Conservation (phyloP, 2,888 invertebrate species). For the Helleia helle region DNA sequence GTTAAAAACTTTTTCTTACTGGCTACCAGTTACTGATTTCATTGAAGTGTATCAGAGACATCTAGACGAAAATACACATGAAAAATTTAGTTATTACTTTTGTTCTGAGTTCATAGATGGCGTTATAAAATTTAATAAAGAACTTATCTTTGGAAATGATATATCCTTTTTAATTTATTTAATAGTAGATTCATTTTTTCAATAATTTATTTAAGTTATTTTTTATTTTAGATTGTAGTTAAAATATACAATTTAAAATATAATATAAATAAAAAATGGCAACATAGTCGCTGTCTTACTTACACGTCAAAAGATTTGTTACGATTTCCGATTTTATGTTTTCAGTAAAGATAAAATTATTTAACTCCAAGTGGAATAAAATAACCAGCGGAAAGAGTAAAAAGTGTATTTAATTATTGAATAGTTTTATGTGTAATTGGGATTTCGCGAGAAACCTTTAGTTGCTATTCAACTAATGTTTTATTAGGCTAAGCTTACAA, state of each 20-base stretch:
- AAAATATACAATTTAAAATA: not conserved
- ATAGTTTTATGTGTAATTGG: conserved; percentile 19
- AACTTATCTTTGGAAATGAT: no score
- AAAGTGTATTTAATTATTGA: not conserved
- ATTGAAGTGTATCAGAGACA: no score
- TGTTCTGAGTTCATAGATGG: no score
- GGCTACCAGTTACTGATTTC: no score
- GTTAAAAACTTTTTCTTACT: no score
- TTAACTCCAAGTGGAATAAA: conserved; percentile 11
- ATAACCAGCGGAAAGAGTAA: not conserved
- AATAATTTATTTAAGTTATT: no score
- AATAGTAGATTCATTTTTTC: no score
- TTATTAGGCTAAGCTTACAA: conserved; percentile 45
- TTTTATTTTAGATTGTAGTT: no score
- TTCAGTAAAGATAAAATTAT: conserved; percentile 16
- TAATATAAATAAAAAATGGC: not conserved
- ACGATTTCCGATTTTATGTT: conserved; percentile 25
- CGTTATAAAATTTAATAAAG: no score
- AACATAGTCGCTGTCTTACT: conserved; percentile 18
- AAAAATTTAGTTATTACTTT: no score
- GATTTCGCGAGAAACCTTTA: not conserved
- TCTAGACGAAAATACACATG: no score
- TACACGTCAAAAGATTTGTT: conserved; percentile 30
- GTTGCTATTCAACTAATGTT: conserved; percentile 40
- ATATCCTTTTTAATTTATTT: no score